Evolutionary conservation across 2,888 invertebrate species (phyloP).

Genomic region (Keiferia lycopersicella): DNA sequence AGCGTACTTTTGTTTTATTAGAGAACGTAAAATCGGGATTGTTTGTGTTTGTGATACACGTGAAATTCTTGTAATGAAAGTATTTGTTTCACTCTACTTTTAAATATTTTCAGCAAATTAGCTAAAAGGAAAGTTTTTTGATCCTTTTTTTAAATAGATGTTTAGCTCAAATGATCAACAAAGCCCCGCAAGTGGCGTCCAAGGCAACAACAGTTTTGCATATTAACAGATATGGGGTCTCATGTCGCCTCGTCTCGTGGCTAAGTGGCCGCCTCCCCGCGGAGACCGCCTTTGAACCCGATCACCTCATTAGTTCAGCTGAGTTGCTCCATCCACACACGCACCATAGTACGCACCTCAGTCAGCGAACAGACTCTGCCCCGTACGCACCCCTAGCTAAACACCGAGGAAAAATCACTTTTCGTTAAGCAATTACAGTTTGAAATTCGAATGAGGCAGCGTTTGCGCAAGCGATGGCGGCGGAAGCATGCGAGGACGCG

Average conservation of each 20-base stretch:
- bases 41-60: background rate
- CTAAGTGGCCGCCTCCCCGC: slow-evolving; percentile 66
- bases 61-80: background rate
- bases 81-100: background rate
- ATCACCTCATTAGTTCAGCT: slow-evolving; percentile 76
- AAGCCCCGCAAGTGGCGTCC: background rate
- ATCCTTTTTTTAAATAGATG: background rate
- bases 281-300: slow-evolving; percentile 74
- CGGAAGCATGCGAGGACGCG: slow-evolving; percentile 70
- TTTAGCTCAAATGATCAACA: background rate
- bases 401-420: slow-evolving; percentile 30
- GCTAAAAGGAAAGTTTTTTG: background rate
- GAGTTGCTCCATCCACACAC: slow-evolving; percentile 64
- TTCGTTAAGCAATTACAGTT: slow-evolving; percentile 41
- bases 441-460: slow-evolving; percentile 36
- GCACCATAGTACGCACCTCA: slow-evolving; percentile 65
- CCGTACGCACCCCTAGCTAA: slow-evolving; percentile 59
- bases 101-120: too few species aligned
- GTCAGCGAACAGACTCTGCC: slow-evolving; percentile 66
- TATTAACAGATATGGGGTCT: slow-evolving; percentile 20
- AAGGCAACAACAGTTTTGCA: slow-evolving; percentile 15
- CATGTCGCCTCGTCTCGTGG: slow-evolving; percentile 36
- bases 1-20: background rate
- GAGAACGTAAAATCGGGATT: background rate
- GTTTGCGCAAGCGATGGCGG: slow-evolving; percentile 66